Evolutionary conservation across 2,113 vertebrate species (phyloP).

Genomic region (Eidolon helvum): DNA sequence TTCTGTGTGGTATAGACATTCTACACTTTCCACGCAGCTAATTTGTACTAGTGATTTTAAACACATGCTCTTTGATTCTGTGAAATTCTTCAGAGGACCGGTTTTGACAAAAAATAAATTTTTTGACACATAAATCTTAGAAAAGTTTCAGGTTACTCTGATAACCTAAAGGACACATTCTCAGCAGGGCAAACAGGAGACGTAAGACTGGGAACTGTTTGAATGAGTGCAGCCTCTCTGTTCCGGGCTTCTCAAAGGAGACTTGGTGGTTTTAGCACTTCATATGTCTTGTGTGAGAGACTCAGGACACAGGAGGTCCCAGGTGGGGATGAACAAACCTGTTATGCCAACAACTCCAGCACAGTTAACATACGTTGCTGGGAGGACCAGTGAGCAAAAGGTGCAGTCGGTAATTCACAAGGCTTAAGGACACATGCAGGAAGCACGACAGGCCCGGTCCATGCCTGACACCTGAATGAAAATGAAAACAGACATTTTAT

Average conservation of each 20-base stretch:
- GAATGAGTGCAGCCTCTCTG: accelerated
- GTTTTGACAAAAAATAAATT: background rate
- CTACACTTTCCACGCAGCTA: background rate
- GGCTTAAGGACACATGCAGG: no score
- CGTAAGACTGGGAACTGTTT: background rate
- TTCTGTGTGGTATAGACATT: background rate
- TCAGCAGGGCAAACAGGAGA: background rate
- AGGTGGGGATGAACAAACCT: background rate
- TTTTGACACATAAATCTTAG: background rate
- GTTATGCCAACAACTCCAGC: background rate
- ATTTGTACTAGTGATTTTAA: background rate
- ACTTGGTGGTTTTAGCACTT: background rate
- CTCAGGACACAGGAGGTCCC: background rate
- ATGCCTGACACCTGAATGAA: background rate
- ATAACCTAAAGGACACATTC: background rate
- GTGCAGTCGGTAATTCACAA: background rate
- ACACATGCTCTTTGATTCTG: background rate
- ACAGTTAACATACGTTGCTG: accelerated
- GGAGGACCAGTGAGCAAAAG: background rate
- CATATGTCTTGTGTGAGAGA: background rate
- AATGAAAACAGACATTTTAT: background rate
- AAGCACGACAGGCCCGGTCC: background rate
- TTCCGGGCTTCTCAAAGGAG: background rate
- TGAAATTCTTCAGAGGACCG: background rate
- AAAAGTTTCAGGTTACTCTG: background rate